phyloP scores from a whole-genome alignment of 2,888 invertebrate species.

The Melinaea menophilus region DNA sequence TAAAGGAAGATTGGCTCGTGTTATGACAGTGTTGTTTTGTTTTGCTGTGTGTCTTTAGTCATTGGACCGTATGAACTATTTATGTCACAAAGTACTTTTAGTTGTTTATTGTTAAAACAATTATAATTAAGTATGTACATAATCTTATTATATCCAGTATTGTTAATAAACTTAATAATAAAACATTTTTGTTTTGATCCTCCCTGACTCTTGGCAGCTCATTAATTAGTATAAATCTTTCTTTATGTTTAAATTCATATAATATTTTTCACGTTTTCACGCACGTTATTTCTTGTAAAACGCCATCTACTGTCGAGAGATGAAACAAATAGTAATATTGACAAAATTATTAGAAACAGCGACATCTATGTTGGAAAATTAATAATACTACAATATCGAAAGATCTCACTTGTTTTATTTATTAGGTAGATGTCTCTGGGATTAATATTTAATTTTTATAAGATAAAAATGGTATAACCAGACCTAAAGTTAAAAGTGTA shows the following conservation, averaged over 20 bases:
- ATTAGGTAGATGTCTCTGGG: constrained; percentile 6
- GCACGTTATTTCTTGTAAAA: not conserved
- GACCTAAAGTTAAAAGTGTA: too few species aligned
- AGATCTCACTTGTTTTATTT: not conserved
- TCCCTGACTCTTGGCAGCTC: not conserved
- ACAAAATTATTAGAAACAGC: not conserved
- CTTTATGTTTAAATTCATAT: too few species aligned
- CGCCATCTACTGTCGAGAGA: constrained; percentile 23
- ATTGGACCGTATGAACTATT: constrained; percentile 39
- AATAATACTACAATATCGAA: not conserved
- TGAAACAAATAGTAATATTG: constrained; percentile 3
- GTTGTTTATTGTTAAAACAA: constrained; percentile 44
- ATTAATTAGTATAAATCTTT: not conserved
- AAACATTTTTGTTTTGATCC: constrained; percentile 14
- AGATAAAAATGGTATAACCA: too few species aligned
- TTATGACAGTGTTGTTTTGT: constrained; percentile 64
- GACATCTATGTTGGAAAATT: constrained; percentile 25
- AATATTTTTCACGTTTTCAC: too few species aligned
- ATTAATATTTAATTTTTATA: too few species aligned
- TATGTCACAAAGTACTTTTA: constrained; percentile 45
- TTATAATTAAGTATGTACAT: constrained; percentile 44
- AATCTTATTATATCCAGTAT: constrained; percentile 29
- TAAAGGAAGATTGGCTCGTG: constrained; percentile 89
- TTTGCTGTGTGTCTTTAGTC: constrained; percentile 34
- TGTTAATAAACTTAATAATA: constrained; percentile 25